Evolutionary conservation across 2,888 invertebrate species (phyloP), one percentile per base, ranked within the genome.

Genomic region (Lamellibrachia columna): DNA sequence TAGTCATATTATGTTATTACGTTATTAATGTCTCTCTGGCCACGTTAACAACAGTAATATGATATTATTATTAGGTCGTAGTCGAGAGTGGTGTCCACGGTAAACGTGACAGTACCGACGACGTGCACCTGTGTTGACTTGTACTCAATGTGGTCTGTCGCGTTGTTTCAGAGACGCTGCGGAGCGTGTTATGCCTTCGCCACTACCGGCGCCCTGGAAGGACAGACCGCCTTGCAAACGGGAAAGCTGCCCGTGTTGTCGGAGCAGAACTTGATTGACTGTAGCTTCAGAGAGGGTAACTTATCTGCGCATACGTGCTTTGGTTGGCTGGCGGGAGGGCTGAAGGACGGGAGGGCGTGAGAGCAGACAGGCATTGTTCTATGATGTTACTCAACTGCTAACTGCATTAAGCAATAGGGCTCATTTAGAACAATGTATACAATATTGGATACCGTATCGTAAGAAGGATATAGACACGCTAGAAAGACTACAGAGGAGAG

Each of bases 151-250:
- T 55, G 40, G 2, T 15, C 4, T 53, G 22, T 91, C 53, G 40
- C 53, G 22, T 22, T 53, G 52, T 92, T 92, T 93, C 99, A 99
- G 97, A 97, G 97, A 93, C 97, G 97, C 8, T 99, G 98, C 95
- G 98, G 98, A 0, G 98, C 98, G 0, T 99, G 99, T 95, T 99
- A 99, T 96, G 98, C 99, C 0, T 98, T 98, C 95, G 94, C 94
- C 55, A 91, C 96, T 53, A 99, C 99, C 92, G 99, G 96, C 9
- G 94, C 96, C 7, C 94, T 97, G 92, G 97, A 97, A 94, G 96
- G 96, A 7, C 96, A 96, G 93, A 95, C 96, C 93, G 95, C 94
- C 94, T 93, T 94, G 40, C 95, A 97, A 93, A 98, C 98, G 0
- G 97, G 98, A 0, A 97, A 97, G 92, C 97, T 98, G 95, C 96